phyloP scores from a whole-genome alignment of 2,888 invertebrate genomes.

The Philonicus albiceps region DNA sequence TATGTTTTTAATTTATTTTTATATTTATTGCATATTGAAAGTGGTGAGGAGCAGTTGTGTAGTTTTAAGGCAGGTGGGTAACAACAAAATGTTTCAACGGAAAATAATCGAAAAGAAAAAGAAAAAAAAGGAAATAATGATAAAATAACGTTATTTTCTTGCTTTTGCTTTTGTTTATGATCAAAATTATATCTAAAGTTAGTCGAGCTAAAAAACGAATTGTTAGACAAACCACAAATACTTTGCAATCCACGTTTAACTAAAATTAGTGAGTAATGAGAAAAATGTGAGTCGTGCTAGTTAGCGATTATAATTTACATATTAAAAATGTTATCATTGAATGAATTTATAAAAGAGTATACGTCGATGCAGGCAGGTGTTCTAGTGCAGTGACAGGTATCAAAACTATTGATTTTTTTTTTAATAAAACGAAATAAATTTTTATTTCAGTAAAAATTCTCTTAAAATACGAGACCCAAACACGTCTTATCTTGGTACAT shows the following conservation, averaged over 20 bases:
- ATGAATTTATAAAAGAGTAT: neutral
- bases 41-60: constrained; percentile 37
- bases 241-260: neutral
- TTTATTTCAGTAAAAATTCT: neutral
- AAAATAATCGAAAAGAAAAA: constrained; percentile 38
- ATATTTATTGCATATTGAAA: neutral
- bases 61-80: constrained; percentile 32
- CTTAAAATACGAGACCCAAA: neutral
- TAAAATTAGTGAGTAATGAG: neutral
- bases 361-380: neutral
- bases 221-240: neutral
- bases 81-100: constrained; percentile 42
- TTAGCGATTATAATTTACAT: neutral
- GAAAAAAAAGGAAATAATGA: constrained; percentile 21
- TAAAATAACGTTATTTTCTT: neutral
- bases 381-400: neutral
- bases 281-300: neutral
- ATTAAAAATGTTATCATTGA: neutral
- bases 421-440: neutral
- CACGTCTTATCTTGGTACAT: neutral
- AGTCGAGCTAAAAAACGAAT: neutral
- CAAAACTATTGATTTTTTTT: neutral
- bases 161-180: neutral
- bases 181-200: neutral
- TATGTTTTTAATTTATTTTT: neutral